Conservation (phyloP, 1,140 invertebrate species). For the Mycetomoellerius zeteki region DNA sequence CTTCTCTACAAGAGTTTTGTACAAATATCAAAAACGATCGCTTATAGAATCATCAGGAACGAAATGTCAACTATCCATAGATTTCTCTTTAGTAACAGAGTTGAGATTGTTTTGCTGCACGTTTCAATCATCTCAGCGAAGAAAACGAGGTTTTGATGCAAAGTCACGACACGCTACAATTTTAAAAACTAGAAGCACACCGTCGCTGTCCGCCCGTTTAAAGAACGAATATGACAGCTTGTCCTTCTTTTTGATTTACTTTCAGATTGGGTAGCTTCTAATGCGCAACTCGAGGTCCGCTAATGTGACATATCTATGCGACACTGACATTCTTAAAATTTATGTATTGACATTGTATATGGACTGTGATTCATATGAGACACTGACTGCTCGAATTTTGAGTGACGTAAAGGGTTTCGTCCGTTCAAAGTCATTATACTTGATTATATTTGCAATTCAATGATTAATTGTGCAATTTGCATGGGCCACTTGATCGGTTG, state of each 20-base stretch:
- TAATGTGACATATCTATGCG: slow-evolving; percentile 24
- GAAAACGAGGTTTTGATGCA: background rate
- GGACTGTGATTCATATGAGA: background rate
- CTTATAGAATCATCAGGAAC: background rate
- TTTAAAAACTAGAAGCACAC: background rate
- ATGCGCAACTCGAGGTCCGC: background rate
- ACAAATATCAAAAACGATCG: background rate
- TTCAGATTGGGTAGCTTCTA: background rate
- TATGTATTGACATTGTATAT: slow-evolving; percentile 11
- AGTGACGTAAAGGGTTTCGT: background rate
- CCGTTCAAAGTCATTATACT: slow-evolving; percentile 23
- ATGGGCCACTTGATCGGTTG: slow-evolving; percentile 1
- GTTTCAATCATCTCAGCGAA: background rate
- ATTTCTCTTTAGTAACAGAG: background rate
- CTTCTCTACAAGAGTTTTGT: background rate
- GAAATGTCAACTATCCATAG: background rate
- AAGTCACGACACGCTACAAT: slow-evolving; percentile 8
- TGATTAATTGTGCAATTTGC: slow-evolving; percentile 51
- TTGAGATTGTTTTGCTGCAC: background rate
- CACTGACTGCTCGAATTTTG: background rate
- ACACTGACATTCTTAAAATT: slow-evolving; percentile 22
- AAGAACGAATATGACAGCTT: background rate
- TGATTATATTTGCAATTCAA: slow-evolving; percentile 35
- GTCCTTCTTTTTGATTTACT: background rate
- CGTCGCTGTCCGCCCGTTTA: background rate